Evolutionary conservation across 2,797 vertebrate genomes (phyloP), one percentile per base, ranked within the genome.

Genomic region (Lagocephalus sceleratus): DNA sequence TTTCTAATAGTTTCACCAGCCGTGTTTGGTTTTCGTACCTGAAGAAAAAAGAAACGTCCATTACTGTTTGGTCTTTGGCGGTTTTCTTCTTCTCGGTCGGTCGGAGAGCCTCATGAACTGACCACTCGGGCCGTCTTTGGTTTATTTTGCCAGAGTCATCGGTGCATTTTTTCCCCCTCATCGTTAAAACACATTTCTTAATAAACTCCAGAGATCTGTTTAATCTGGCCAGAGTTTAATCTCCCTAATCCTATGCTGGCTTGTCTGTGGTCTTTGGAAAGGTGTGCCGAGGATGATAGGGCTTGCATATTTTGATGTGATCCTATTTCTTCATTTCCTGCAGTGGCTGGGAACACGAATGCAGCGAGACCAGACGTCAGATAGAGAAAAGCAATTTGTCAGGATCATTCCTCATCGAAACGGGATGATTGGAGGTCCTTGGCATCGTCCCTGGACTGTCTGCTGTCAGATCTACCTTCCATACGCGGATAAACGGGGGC

Each of bases 291-390:
- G 61, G 79, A 85, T 85, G 79, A 81, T 81, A 75, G 75, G 65
- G 68, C 64, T 79, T 68, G 75, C 83, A 90, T 88, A 83, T 84
- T 90, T 86, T 81, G 74, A 83, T 87, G 83, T 89, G 89, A 91
- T 91, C 89, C 83, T 76, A 87, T 92, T 90, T 91, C 88, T 89
- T 90, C 75, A 90, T 92, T 90, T 89, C 88, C 88, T 87, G 79
- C 54, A 42, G 50, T 88, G 88, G 88, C 87, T 85, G 74, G 75
- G 81, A 85, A 69, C 63, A 10, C 48, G 60, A 53, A 81, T 79
- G 73, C 26, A 78, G 69, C 73, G 56, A 38, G 75, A 73, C 72
- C 78, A 75, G 78, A 63, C 68, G 71, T 88, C 83, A 88, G 72
- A 68, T 60, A 15, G 74, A 67, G 61, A 80, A 84, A 80, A 69